Evolutionary conservation across 2,797 vertebrate species (phyloP).

Genomic region (Falco columbarius): DNA sequence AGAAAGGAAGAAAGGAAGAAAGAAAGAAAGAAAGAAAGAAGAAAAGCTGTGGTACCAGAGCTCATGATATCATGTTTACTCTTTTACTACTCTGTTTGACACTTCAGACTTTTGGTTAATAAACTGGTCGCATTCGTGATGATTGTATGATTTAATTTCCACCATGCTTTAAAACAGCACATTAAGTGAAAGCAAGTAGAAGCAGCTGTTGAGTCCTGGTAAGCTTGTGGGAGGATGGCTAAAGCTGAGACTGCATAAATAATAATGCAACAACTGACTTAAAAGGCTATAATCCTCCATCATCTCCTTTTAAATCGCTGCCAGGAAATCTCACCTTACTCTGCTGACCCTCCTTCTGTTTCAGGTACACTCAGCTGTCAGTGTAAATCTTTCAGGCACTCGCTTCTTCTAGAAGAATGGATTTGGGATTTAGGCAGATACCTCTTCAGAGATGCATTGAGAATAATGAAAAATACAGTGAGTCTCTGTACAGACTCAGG

Average conservation of each 20-base stretch:
- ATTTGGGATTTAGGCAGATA: not conserved
- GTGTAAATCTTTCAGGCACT: not conserved
- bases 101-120: conserved; percentile 31
- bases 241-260: not conserved
- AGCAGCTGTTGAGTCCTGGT: not conserved
- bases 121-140: conserved; percentile 5
- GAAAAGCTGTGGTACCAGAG: not conserved
- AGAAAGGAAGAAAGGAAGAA: too few relatives aligned
- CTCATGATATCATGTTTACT: not conserved
- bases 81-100: not conserved
- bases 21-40: too few relatives aligned
- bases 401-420: not conserved
- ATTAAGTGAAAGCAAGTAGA: not conserved
- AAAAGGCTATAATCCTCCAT: not conserved
- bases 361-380: not conserved
- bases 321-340: not conserved
- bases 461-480: not conserved
- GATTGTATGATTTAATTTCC: conserved; percentile 34
- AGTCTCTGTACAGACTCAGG: not conserved
- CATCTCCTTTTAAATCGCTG: not conserved
- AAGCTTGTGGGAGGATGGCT: not conserved
- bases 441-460: not conserved
- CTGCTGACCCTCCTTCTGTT: not conserved
- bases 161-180: conserved; percentile 15
- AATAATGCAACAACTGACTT: not conserved